Conservation (phyloP, 2,113 vertebrate species). For the Perognathus longimembris region DNA sequence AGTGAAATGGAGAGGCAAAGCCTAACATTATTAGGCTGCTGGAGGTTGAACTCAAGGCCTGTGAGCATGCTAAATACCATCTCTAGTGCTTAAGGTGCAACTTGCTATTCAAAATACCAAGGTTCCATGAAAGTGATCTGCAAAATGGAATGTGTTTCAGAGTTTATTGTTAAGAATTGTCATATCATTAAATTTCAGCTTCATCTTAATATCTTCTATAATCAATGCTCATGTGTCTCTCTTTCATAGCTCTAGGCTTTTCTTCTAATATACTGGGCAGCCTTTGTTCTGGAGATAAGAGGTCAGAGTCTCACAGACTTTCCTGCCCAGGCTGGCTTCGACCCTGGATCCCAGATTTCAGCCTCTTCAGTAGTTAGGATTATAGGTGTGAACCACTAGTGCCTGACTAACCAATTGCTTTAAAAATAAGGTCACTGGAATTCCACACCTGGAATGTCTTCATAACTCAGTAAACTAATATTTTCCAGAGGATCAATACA, state of each 20-base stretch:
- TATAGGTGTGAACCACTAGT: too few species aligned
- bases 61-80: background rate
- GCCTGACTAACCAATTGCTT: background rate
- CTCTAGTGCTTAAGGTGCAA: background rate
- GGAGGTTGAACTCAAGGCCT: background rate
- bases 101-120: background rate
- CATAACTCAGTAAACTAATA: too few species aligned
- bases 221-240: background rate
- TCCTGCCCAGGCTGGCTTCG: too few species aligned
- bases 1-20: background rate
- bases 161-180: background rate
- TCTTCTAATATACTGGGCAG: background rate
- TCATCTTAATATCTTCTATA: background rate
- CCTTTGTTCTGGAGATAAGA: background rate
- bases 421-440: background rate
- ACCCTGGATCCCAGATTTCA: too few species aligned
- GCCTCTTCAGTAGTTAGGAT: too few species aligned
- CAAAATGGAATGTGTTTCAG: background rate
- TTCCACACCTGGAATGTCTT: too few species aligned
- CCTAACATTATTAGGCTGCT: background rate
- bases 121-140: background rate
- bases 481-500: too few species aligned
- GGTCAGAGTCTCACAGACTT: too few species aligned
- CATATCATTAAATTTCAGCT: background rate
- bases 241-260: background rate